Base-by-base conservation (phyloP, 2,888 invertebrate genomes). In the Andrena chrysosceles region DNA sequence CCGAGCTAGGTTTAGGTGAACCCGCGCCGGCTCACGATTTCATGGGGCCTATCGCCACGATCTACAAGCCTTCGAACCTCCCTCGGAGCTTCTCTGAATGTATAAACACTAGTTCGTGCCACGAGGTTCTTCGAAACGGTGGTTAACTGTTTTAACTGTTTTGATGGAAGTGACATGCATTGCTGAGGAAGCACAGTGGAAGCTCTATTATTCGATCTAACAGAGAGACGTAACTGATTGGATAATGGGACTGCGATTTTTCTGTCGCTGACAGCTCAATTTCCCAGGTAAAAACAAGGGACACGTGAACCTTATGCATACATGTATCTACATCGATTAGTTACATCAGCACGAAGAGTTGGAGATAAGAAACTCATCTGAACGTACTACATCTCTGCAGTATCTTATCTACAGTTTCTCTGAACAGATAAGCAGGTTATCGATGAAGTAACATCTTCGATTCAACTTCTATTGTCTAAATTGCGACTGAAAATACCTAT, bases 1-100 rank as follows among this genome's bases (percentile, higher is more conserved):
- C 90, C 89, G 90, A 23, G 82, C 91, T 91, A 90, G 89, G 90
- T 90, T 91, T 89, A 87, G 89, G 86, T 83, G 87, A 87, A 84
- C 85, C 88, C 89, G 90, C 42, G 42, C 4, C 42, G 42, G 16
- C 42, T 89, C 90, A 91, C 87, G 85, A 90, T 89, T 91, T 91
- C 84, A 85, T 85, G 83, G 82, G 78, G 85, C 88, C 84, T 86
- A 88, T 90, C 88, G 71, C 60, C 62, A 23, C 78, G 33, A 83
- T 87, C 89, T 84, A 80, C 62, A 72, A 56, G 77, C 59, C 49
- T 59, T 62, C 64, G 78, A 26, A 74, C 66, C 77, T 87, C 82
- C 63, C 59, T n/a, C 54, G 76, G 20, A 66, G 69, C 74, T 78
- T 60, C 69, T 75, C 49, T 64, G 82, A 73, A 81, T 77, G 71